These are phyloP conservation scores for Mus spretus DNA, from an alignment of 2,797 vertebrate genomes.

Conservation along the genomic window DNA sequence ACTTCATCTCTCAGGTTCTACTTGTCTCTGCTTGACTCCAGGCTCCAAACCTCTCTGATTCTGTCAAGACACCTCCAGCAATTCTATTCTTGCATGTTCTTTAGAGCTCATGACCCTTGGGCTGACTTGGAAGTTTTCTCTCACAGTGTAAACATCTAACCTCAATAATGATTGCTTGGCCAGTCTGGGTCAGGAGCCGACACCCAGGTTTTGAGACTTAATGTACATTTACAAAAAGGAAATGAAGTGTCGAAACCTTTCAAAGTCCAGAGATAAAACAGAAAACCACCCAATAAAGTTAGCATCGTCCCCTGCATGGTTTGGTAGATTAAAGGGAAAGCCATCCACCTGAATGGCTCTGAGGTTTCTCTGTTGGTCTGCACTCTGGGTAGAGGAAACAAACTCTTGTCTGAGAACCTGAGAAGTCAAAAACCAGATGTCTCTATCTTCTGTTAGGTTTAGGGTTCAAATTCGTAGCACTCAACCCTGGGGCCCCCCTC, in stretches of 20 bases:
- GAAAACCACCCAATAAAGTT: neutral
- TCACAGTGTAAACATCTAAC: neutral
- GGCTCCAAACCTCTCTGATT: neutral
- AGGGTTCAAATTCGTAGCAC: neutral
- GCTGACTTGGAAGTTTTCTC: neutral
- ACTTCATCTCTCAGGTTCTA: neutral
- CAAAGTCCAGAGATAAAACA: neutral
- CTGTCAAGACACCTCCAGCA: neutral
- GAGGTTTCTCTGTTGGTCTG: neutral
- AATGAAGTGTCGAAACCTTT: neutral
- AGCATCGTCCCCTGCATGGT: neutral
- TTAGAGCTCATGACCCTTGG: neutral
- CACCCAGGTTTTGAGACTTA: neutral
- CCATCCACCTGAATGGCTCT: neutral
- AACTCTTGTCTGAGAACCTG: neutral
- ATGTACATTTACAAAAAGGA: neutral
- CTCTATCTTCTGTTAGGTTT: neutral
- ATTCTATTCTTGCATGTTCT: neutral
- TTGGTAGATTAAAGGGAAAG: neutral
- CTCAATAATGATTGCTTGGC: neutral
- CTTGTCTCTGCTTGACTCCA: conserved; percentile 42
- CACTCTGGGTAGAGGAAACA: neutral
- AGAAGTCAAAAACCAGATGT: neutral
- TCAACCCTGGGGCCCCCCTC: neutral
- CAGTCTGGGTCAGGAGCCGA: neutral